These are phyloP conservation scores for Tychaedon coryphoeus DNA, from an alignment of 2,113 vertebrate genomes.

Conservation along the genomic window DNA sequence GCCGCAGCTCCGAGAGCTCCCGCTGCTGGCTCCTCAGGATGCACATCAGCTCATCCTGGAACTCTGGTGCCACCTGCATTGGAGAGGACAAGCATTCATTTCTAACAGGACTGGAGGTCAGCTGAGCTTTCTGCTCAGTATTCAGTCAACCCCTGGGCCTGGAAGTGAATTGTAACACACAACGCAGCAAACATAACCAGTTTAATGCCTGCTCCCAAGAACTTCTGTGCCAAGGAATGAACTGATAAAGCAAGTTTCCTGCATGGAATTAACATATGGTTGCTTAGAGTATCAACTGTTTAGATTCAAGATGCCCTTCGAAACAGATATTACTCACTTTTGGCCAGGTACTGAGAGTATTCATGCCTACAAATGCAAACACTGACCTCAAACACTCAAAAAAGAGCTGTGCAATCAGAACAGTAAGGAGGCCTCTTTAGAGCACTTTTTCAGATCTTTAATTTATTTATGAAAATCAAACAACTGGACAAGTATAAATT, in stretches of 20 bases:
- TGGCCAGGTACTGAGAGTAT: background rate
- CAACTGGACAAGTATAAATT: background rate
- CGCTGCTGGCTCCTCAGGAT: conserved; percentile 90
- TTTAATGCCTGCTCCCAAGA: background rate
- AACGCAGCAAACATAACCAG: background rate
- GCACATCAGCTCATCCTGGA: conserved; percentile 86
- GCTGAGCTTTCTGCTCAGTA: background rate
- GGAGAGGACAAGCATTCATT: background rate
- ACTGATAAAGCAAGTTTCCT: background rate
- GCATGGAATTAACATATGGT: background rate
- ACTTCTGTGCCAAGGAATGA: background rate
- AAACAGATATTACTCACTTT: background rate
- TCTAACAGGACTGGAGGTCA: background rate
- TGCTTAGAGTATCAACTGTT: background rate
- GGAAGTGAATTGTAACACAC: background rate
- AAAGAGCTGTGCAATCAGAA: background rate
- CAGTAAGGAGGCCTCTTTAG: background rate
- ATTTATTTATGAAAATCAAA: background rate
- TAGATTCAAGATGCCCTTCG: background rate
- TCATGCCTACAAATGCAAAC: background rate
- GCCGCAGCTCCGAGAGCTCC: conserved; percentile 85
- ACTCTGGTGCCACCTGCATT: conserved; percentile 76
- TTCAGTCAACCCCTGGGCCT: background rate
- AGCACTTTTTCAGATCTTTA: background rate
- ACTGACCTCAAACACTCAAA: background rate